Conservation (phyloP, 2,888 invertebrate genomes). For the Nomada hirtipes region DNA sequence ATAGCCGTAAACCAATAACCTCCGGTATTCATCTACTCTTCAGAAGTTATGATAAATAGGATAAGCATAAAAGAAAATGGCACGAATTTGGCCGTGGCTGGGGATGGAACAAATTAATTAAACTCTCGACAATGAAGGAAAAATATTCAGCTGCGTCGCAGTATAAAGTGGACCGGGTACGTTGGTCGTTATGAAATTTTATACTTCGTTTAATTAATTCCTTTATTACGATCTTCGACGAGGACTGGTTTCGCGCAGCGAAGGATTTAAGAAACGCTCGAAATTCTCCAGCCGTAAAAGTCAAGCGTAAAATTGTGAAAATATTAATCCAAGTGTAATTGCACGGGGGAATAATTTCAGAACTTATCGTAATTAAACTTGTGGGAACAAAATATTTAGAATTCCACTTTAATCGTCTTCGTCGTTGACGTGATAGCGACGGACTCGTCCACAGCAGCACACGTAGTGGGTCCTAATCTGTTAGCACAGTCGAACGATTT, state of each 20-base stretch:
- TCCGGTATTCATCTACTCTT: neutral
- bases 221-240: slow-evolving; percentile 35
- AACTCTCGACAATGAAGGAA: slow-evolving; percentile 43
- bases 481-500: slow-evolving; percentile 77
- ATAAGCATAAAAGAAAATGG: slow-evolving; percentile 25
- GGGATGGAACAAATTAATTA: slow-evolving; percentile 45
- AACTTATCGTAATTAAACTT: no score
- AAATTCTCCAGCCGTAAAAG: neutral
- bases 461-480: slow-evolving; percentile 75
- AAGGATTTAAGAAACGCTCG: slow-evolving; percentile 23
- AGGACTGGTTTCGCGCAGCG: slow-evolving; percentile 7
- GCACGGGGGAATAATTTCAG: neutral
- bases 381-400: no score
- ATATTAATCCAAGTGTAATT: neutral
- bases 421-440: slow-evolving; percentile 54
- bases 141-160: slow-evolving; percentile 34
- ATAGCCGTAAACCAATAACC: slow-evolving; percentile 1
- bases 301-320: neutral
- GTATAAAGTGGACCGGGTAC: slow-evolving; percentile 6
- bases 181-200: slow-evolving; percentile 36
- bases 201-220: slow-evolving; percentile 44
- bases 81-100: slow-evolving; percentile 35
- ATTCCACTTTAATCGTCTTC: neutral
- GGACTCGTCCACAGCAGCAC: slow-evolving; percentile 67
- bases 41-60: slow-evolving; percentile 19